phyloP scores from a whole-genome alignment of 2,797 vertebrate genomes.

The Poeciliopsis presidionis region DNA sequence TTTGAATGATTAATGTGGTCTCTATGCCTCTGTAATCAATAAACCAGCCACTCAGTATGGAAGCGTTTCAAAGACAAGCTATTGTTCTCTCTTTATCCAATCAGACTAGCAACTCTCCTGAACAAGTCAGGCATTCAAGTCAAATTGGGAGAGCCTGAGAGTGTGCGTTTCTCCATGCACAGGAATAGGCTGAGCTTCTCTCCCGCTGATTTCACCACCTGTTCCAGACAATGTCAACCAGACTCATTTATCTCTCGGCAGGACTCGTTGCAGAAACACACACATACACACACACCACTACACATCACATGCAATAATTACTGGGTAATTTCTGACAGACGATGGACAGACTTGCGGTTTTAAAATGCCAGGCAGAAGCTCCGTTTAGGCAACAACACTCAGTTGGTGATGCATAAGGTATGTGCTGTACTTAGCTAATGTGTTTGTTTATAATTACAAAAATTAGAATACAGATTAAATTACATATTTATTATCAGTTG shows the following conservation, averaged over 20 bases:
- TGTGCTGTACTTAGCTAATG: neutral
- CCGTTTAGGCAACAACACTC: slow-evolving; percentile 23
- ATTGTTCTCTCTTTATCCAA: slow-evolving; percentile 55
- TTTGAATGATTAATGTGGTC: slow-evolving; percentile 62
- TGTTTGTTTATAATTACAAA: neutral
- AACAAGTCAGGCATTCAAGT: slow-evolving; percentile 60
- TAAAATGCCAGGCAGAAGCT: slow-evolving; percentile 15
- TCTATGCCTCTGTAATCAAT: slow-evolving; percentile 63
- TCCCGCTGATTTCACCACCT: slow-evolving; percentile 83
- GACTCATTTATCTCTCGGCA: slow-evolving; percentile 84
- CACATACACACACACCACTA: slow-evolving; percentile 26
- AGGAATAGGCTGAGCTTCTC: slow-evolving; percentile 58
- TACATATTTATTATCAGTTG: neutral
- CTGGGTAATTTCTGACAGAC: slow-evolving; percentile 47
- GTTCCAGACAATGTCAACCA: slow-evolving; percentile 82
- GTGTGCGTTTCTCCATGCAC: slow-evolving; percentile 26
- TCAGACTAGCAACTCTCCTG: slow-evolving; percentile 47
- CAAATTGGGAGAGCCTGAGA: slow-evolving; percentile 46
- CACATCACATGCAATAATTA: slow-evolving; percentile 44
- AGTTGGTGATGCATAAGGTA: neutral
- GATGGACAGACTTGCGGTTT: slow-evolving; percentile 52
- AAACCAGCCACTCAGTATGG: slow-evolving; percentile 60
- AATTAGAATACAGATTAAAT: neutral
- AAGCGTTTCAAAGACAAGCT: slow-evolving; percentile 51
- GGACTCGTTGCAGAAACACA: slow-evolving; percentile 59